Percentiles rank a stretch among this genome's conserved stretches.
These are phyloP conservation scores for Bungarus multicinctus DNA, from an alignment of 2,113 vertebrate species.

Conservation along the genomic window DNA sequence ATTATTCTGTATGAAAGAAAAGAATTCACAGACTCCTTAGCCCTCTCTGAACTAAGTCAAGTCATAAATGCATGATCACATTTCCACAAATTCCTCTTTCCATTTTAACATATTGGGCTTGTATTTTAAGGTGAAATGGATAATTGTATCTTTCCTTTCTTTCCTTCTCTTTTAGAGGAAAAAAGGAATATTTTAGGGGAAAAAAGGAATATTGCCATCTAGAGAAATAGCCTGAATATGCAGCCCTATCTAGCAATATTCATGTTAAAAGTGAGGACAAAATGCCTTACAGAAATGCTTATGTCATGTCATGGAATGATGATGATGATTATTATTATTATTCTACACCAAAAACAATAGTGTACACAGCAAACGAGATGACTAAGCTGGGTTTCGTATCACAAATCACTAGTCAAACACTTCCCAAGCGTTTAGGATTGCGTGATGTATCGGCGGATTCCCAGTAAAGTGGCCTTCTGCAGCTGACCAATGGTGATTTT, in stretches of 20 bases:
- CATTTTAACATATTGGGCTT: not conserved
- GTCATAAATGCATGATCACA: not conserved
- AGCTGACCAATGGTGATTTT: no score
- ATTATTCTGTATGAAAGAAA: not conserved
- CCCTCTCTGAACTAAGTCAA: not conserved
- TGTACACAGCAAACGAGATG: no score
- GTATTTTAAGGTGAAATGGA: not conserved
- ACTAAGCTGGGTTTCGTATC: no score
- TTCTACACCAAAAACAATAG: no score
- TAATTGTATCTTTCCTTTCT: not conserved
- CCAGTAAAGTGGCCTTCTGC: no score
- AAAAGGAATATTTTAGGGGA: not conserved
- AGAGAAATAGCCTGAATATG: not conserved
- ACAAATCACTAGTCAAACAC: no score
- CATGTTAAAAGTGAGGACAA: not conserved
- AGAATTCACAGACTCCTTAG: not conserved
- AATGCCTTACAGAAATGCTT: not conserved
- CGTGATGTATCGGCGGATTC: no score
- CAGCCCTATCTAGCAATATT: not conserved
- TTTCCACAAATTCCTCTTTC: not conserved
- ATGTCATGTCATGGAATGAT: not conserved
- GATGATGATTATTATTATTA: no score
- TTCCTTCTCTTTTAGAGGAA: not conserved
- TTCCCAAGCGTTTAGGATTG: no score
- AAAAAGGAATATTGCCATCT: not conserved